Evolutionary conservation across 2,888 invertebrate species (phyloP), one percentile per base, ranked within the genome.

Genomic region (Seladonia tumulorum): DNA sequence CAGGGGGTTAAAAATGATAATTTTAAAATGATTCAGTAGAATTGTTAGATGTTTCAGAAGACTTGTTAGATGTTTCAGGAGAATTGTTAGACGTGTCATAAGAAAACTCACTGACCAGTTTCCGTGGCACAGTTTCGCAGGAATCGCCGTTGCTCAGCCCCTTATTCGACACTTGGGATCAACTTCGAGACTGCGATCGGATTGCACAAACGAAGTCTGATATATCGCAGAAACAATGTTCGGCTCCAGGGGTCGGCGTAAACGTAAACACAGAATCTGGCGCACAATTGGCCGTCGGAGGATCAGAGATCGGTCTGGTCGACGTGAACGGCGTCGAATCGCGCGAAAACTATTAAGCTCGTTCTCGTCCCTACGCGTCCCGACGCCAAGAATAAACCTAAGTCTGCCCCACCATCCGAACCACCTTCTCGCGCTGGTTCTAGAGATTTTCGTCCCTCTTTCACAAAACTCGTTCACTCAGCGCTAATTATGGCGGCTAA

Each of bases 361-460:
- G 87, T 87, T 88, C 91, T 89, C 90, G 90, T 91, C 88, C 25
- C 89, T 83, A 89, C 89, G 92, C 92, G 90, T 92, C 93, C 89
- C 88, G 91, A 88, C 89, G 93, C 94, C 92, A 90, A 91, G 92
- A 94, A 94, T 94, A 94, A 93, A 92, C 93, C 90, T 79, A 87
- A 87, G 85, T 85, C 78, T 85, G 87, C 92, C 92, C 93, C 92
- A 90, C 89, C 90, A 87, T 81, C 83, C 86, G 78, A 89, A 90
- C 88, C 90, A 90, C 89, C 82, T 90, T 87, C 82, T 63, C 16
- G 29, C 57, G 66, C 39, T 84, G 29, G 63, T 82, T 76, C 82
- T 85, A 78, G 49, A 14, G n/a, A 63, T 86, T 84, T 82, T 81
- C 79, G 77, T 83, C 45, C n/a, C 79, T 83, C 83, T 82, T 66